Base-by-base conservation (phyloP, 2,113 vertebrate species). In the Phylloscopus whistleri region DNA sequence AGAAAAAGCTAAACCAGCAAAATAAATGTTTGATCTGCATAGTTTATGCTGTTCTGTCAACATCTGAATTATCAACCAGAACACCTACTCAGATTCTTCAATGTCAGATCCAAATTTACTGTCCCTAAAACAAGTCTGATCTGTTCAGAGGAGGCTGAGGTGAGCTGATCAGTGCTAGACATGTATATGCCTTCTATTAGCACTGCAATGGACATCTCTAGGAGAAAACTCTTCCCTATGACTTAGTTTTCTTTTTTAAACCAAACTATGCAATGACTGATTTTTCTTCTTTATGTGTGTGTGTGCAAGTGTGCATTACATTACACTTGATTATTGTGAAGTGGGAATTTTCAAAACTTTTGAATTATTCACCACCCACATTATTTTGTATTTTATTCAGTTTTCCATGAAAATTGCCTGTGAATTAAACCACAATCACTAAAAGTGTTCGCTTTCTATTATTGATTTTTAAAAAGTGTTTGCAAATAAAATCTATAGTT, bases 21-120 rank as follows among this genome's bases (percentile, higher is more conserved):
- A 95, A 95, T 75, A 83, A 94, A 89, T 66, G 55, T 94, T 95
- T 93, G 84, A 53, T 90, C 68, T 93, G 76, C 79, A 81, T 80
- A 3, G 2, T 82, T 84, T 93, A 49, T 85, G 33, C 49, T 86
- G 30, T 53, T 76, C 72, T 79, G 53, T 79, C 72, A 86, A 55
- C 73, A 69, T 53, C n/a, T 75, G 56, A 87, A 81, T 95, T 91
- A 83, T 79, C 53, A 93, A 88, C 28, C 43, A 93, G 85, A 75
- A 86, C 67, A 79, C 52, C 48, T 56, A 7, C 46, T 74, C 52
- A 51, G 64, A 78, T 86, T 80, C 35, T 52, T 88, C 88, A 94
- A 91, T 90, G 83, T 73, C 55, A 85, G 56, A 88, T 74, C 72
- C 81, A 92, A 89, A 91, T 79, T 64, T 63, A 31, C 46, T 35